phyloP scores from a whole-genome alignment of 2,888 invertebrate genomes.

The Dasysyrphus tricinctus region DNA sequence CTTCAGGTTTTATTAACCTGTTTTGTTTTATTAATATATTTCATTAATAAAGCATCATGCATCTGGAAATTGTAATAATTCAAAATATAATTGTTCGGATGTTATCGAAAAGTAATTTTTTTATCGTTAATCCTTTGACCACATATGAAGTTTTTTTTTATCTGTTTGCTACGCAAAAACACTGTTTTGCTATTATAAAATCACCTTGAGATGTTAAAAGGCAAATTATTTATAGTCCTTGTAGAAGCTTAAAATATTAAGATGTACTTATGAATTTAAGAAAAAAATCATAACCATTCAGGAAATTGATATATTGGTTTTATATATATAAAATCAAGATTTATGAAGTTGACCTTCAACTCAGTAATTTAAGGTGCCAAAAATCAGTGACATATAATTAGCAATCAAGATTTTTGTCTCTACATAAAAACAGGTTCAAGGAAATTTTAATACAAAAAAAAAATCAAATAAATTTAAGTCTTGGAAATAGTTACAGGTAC shows the following conservation, averaged over 20 bases:
- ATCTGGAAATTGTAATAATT: conserved; percentile 4
- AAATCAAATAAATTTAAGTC: no score
- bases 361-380: background rate
- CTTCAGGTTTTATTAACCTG: conserved; percentile 45
- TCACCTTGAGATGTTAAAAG: conserved; percentile 16
- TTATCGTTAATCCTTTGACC: conserved; percentile 21
- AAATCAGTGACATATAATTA: conserved; percentile 12
- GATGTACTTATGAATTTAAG: background rate
- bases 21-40: conserved; percentile 33
- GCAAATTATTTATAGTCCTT: conserved; percentile 21
- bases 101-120: conserved; percentile 8
- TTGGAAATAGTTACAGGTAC: no score
- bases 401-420: conserved; percentile 1
- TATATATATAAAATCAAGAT: conserved; percentile 10
- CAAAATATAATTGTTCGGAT: conserved; percentile 17
- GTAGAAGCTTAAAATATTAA: conserved; percentile 2
- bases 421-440: background rate
- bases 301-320: conserved; percentile 14
- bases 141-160: background rate
- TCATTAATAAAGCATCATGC: conserved; percentile 7
- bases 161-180: background rate
- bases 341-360: background rate
- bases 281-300: conserved; percentile 10
- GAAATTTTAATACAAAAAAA: background rate
- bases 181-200: background rate